Conservation (phyloP, 92 coral and sea anemone genomes). For the Palythoa grandiflora region DNA sequence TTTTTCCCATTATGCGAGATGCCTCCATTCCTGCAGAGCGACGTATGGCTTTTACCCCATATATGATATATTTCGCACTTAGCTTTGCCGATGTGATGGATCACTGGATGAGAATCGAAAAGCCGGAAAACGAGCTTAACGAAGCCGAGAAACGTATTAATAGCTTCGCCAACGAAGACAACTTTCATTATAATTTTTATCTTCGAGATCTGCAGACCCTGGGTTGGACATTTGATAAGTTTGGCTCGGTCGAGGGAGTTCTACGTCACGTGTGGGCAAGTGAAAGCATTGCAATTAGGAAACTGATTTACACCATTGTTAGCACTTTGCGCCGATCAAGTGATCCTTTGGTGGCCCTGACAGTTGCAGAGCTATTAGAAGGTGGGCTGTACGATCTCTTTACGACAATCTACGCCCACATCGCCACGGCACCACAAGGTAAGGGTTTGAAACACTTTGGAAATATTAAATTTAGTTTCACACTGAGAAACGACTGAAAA, state of each 20-base stretch:
- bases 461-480: too few relatives aligned
- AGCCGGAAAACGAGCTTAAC: slow-evolving; percentile 37
- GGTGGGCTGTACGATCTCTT: slow-evolving; percentile 29
- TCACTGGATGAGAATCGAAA: slow-evolving; percentile 42
- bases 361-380: slow-evolving; percentile 22
- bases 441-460: background rate
- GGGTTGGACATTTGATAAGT: slow-evolving; percentile 26
- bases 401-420: slow-evolving; percentile 16
- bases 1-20: slow-evolving; percentile 29
- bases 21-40: slow-evolving; percentile 6
- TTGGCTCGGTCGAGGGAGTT: slow-evolving; percentile 25
- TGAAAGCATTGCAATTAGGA: slow-evolving; percentile 11
- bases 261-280: slow-evolving; percentile 42
- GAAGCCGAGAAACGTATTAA: slow-evolving; percentile 37
- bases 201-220: slow-evolving; percentile 34
- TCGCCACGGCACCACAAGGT: slow-evolving; percentile 34
- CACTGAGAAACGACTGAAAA: too few relatives aligned
- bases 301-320: slow-evolving; percentile 11
- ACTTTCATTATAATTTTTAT: slow-evolving; percentile 36
- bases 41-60: slow-evolving; percentile 30
- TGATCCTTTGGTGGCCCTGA: slow-evolving; percentile 28
- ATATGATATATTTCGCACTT: slow-evolving; percentile 18
- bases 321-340: slow-evolving; percentile 34
- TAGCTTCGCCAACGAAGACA: slow-evolving; percentile 27
- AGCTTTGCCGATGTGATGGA: slow-evolving; percentile 16